Evolutionary conservation across 2,888 invertebrate species (phyloP), one percentile per base, ranked within the genome.

Genomic region (Drosophila pseudotalamancana): DNA sequence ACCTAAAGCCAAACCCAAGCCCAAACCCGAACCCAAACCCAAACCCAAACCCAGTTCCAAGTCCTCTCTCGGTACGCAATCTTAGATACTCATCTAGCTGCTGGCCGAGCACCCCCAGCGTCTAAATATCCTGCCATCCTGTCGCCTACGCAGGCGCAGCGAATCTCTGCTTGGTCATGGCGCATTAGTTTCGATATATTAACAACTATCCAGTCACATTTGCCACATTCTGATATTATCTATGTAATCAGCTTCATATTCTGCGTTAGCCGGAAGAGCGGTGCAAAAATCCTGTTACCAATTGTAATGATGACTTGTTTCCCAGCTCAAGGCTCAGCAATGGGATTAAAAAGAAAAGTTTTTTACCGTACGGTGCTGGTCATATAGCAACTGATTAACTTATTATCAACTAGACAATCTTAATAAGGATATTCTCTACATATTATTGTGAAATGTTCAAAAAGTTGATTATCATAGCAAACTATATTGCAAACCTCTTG

Each of bases 101-200:
- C 19, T n/a, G 18, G 16, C 18, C 25, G 5, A 34, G 51, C 35
- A 60, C 60, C 35, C 37, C 55, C 40, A 27, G 27, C 35, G 46
- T 49, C 39, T 16, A 31, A 29, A n/a, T 18, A 14, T 49, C 40
- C 53, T 53, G 40, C 16, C 48, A 63, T 39, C 60, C 55, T 59
- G 64, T 46, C 53, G 64, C 66, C 73, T 59, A 25, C 76, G 48
- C 48, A 43, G 64, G 77, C 74, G 76, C 69, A 73, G 34, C 80
- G 62, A 88, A 84, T 87, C 50, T 54, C 8, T 32, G 46, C 34
- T 81, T 72, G 72, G 83, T 83, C 87, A 87, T 79, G 88, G 64
- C 35, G 77, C 61, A 74, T 86, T 72, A 72, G 59, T 48, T 49
- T 43, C 29, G 46, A 54, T 57, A 55, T 60, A 64, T 76, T 73